Conservation (phyloP, 2,888 invertebrate species). For the Temnothorax ravouxi region DNA sequence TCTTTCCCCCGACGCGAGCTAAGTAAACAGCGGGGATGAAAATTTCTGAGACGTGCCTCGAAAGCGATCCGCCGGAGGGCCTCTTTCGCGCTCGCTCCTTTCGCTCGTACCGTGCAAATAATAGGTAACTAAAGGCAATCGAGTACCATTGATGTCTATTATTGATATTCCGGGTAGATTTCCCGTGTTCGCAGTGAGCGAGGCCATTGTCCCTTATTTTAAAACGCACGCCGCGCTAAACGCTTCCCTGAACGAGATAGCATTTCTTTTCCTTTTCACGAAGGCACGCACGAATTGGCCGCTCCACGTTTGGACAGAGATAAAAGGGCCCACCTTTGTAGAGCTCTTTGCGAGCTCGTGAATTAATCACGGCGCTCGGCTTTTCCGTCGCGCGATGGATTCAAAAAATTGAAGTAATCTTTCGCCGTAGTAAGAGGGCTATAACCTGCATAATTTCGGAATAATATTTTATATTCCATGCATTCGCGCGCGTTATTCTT, state of each 20-base stretch:
- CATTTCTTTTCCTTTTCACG: slow-evolving; percentile 3
- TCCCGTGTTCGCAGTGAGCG: neutral
- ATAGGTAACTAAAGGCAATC: slow-evolving; percentile 38
- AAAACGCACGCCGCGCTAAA: neutral
- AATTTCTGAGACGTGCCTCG: slow-evolving; percentile 66
- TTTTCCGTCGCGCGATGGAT: slow-evolving; percentile 13
- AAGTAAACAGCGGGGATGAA: slow-evolving; percentile 76
- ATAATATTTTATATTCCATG: slow-evolving; percentile 12
- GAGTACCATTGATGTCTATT: slow-evolving; percentile 40
- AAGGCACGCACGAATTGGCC: neutral
- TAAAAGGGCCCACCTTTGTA: slow-evolving; percentile 16
- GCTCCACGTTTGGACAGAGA: slow-evolving; percentile 1
- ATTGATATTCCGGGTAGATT: neutral
- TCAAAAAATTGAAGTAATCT: slow-evolving; percentile 31
- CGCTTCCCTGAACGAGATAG: neutral
- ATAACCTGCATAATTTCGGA: slow-evolving; percentile 21
- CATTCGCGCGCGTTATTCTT: neutral
- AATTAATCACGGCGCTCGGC: slow-evolving; percentile 22
- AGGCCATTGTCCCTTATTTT: neutral
- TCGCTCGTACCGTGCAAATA: slow-evolving; percentile 19
- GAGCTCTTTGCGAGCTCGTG: slow-evolving; percentile 17
- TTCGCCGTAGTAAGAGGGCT: neutral
- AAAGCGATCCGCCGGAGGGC: slow-evolving; percentile 37
- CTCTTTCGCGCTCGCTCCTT: neutral
- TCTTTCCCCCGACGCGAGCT: slow-evolving; percentile 71